Percentiles rank a stretch among this genome's conserved stretches.
These are phyloP conservation scores for Oegoconia quadripuncta DNA, from an alignment of 2,888 invertebrate species.

Conservation along the genomic window DNA sequence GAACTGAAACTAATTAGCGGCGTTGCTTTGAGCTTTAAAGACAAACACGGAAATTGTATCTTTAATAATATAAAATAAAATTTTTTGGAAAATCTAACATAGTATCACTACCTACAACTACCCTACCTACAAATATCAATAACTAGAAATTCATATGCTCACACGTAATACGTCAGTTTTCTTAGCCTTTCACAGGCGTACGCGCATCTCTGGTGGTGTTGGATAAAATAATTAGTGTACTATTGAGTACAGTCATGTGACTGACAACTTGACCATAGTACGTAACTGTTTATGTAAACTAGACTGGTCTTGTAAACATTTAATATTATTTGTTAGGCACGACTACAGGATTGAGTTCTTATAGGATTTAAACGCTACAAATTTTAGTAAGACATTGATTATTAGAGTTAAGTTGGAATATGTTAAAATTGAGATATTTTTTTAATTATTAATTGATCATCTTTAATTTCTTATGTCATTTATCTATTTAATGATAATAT, in stretches of 20 bases:
- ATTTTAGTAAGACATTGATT: too few relatives aligned
- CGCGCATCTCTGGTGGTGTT: conserved; percentile 35
- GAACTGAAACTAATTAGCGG: too few relatives aligned
- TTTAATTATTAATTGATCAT: too few relatives aligned
- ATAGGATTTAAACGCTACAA: background rate
- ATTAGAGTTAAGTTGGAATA: too few relatives aligned
- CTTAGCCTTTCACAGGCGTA: conserved; percentile 19
- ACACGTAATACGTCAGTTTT: conserved; percentile 21
- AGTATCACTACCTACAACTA: too few relatives aligned
- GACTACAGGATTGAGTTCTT: background rate
- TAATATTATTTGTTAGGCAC: background rate
- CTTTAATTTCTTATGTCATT: too few relatives aligned
- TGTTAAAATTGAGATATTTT: too few relatives aligned
- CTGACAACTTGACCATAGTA: conserved; percentile 12
- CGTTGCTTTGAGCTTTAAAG: too few relatives aligned
- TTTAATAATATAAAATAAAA: too few relatives aligned
- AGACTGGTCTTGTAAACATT: background rate
- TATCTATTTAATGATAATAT: too few relatives aligned
- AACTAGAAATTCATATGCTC: background rate
- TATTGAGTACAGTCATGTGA: conserved; percentile 44
- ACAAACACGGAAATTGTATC: too few relatives aligned
- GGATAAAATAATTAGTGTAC: conserved; percentile 55
- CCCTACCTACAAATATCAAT: background rate
- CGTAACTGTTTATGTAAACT: conserved; percentile 28
- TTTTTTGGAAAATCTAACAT: too few relatives aligned